phyloP scores from a whole-genome alignment of 2,113 vertebrate genomes.

The Nanorana parkeri region DNA sequence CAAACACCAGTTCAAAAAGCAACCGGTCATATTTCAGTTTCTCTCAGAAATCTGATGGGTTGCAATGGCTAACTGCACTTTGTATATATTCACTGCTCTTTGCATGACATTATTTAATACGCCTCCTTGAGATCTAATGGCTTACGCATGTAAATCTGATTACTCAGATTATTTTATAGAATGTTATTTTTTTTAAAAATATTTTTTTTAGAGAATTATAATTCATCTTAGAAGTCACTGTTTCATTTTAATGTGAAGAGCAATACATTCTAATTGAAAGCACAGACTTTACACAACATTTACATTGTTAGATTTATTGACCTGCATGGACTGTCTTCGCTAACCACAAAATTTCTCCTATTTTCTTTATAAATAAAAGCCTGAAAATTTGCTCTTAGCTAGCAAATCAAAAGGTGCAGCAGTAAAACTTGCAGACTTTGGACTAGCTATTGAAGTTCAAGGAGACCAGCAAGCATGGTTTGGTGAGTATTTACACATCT shows the following conservation, averaged over 20 bases:
- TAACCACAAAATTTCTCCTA: constrained; percentile 24
- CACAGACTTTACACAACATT: background rate
- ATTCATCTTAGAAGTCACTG: background rate
- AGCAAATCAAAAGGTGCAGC: constrained; percentile 97
- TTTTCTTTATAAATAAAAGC: constrained; percentile 74
- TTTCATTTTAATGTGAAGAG: background rate
- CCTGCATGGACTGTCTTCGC: background rate
- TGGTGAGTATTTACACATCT: constrained; percentile 78
- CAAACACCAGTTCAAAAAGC: no score
- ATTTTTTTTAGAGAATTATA: no score
- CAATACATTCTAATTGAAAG: no score
- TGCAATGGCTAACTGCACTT: no score
- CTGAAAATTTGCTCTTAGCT: constrained; percentile 96
- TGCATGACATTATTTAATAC: no score
- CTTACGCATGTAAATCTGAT: no score
- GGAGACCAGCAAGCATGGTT: constrained; percentile 98
- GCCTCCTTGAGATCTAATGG: no score
- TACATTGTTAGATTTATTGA: background rate
- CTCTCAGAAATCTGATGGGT: no score
- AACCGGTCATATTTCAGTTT: no score
- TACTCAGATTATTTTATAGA: no score
- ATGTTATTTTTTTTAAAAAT: no score
- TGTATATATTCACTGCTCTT: no score
- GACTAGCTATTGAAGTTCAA: constrained; percentile 95
- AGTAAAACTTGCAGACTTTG: constrained; percentile 96